Evolutionary conservation across 2,797 vertebrate species (phyloP).

Genomic region (Halcyon smyrnensis): DNA sequence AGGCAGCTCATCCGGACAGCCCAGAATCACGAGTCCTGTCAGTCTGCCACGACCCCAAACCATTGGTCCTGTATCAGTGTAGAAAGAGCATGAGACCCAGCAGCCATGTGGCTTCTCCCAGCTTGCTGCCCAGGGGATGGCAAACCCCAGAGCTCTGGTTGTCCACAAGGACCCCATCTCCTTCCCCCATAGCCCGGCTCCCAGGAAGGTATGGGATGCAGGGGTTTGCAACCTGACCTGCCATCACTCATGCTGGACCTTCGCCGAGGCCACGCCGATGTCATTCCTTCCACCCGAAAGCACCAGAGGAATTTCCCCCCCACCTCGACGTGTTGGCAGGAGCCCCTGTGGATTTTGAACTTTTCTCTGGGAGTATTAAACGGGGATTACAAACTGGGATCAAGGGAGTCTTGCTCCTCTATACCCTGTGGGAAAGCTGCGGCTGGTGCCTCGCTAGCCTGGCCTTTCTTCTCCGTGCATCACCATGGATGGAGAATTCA

Average conservation of each 20-base stretch:
- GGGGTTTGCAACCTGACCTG: not conserved
- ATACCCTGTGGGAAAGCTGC: not conserved
- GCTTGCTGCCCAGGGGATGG: too few species aligned
- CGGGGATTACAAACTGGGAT: not conserved
- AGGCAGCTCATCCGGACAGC: not conserved
- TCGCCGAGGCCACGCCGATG: not conserved
- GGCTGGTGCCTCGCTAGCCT: not conserved
- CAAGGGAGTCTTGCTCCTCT: not conserved
- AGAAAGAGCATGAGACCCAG: accelerated
- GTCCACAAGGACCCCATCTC: not conserved
- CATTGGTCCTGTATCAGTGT: not conserved
- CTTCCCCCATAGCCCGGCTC: not conserved
- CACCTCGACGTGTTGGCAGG: not conserved
- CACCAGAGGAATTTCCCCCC: conserved; percentile 30
- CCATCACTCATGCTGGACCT: not conserved
- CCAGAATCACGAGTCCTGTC: not conserved
- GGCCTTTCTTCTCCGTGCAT: not conserved
- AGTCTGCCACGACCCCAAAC: accelerated
- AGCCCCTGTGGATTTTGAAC: conserved; percentile 31
- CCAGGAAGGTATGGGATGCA: not conserved
- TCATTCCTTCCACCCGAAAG: conserved; percentile 17
- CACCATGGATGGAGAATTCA: accelerated
- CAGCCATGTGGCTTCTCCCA: accelerated
- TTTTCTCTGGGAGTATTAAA: conserved; percentile 9
- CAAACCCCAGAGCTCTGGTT: not conserved